Conservation (phyloP, 2,797 vertebrate genomes). For the Cyclopterus lumpus region DNA sequence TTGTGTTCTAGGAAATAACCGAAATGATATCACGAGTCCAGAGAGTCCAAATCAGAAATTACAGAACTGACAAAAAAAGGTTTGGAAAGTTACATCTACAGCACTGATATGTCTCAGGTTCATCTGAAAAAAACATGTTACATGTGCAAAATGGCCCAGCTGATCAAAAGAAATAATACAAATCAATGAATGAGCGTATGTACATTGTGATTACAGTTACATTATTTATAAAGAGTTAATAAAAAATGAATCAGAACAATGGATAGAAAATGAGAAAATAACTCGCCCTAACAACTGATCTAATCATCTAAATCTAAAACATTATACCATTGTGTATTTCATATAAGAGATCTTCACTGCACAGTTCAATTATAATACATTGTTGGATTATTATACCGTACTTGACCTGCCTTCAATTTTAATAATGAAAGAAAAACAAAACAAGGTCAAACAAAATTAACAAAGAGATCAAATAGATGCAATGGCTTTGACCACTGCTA, state of each 20-base stretch:
- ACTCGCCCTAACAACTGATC: constrained; percentile 91
- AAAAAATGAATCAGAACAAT: constrained; percentile 90
- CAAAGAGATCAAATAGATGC: constrained; percentile 88
- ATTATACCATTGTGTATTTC: constrained; percentile 89
- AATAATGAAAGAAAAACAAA: constrained; percentile 84
- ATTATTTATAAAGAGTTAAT: constrained; percentile 93
- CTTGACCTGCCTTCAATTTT: constrained; percentile 73
- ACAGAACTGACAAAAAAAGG: constrained; percentile 31
- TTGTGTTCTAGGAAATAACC: constrained; percentile 79
- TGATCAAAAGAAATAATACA: constrained; percentile 61
- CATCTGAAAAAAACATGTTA: constrained; percentile 90
- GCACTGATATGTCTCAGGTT: constrained; percentile 70
- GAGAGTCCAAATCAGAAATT: constrained; percentile 38
- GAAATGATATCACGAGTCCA: constrained; percentile 70
- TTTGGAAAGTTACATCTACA: constrained; percentile 46
- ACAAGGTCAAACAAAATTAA: constrained; percentile 32
- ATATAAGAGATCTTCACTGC: constrained; percentile 95
- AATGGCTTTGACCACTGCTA: constrained; percentile 87
- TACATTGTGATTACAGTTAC: constrained; percentile 91
- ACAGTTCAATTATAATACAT: constrained; percentile 95
- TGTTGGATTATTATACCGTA: constrained; percentile 68
- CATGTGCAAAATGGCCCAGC: constrained; percentile 90
- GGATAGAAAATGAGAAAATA: constrained; percentile 95
- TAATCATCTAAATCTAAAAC: constrained; percentile 95
- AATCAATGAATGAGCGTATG: constrained; percentile 89